Conservation (phyloP, 1,140 invertebrate genomes). For the Drosophila ohnishii region DNA sequence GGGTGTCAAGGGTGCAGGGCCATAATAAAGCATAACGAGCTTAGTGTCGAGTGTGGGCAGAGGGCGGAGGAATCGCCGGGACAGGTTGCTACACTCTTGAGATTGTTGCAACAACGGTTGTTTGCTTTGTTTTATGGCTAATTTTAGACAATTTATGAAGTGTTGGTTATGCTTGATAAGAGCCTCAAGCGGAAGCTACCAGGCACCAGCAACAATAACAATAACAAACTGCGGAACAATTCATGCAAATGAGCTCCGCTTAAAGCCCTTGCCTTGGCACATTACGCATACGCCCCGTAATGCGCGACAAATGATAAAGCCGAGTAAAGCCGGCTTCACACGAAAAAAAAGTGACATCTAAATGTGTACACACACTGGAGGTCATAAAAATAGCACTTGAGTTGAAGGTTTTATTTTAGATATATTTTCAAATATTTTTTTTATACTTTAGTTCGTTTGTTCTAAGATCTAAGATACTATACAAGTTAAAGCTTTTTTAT, state of each 20-base stretch:
- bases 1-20: conserved; percentile 10
- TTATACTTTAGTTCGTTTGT: too few relatives aligned
- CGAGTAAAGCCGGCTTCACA: conserved; percentile 16
- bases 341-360: conserved; percentile 12
- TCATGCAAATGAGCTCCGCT: conserved; percentile 74
- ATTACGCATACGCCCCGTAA: conserved; percentile 69
- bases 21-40: conserved; percentile 57
- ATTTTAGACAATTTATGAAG: conserved; percentile 82
- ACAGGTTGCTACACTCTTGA: conserved; percentile 39
- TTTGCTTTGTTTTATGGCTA: conserved; percentile 71
- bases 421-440: neutral
- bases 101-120: conserved; percentile 37
- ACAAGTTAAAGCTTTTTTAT: too few relatives aligned
- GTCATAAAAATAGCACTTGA: neutral
- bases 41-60: conserved; percentile 8
- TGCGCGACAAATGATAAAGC: conserved; percentile 64
- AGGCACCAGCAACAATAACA: conserved; percentile 30
- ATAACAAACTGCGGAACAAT: conserved; percentile 52
- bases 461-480: too few relatives aligned
- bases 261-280: conserved; percentile 50
- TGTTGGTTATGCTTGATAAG: conserved; percentile 77
- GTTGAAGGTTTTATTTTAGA: neutral
- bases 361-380: neutral
- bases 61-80: neutral
- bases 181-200: conserved; percentile 47